Base-by-base conservation (phyloP, 2,888 invertebrate species). In the Homarus gammarus region DNA sequence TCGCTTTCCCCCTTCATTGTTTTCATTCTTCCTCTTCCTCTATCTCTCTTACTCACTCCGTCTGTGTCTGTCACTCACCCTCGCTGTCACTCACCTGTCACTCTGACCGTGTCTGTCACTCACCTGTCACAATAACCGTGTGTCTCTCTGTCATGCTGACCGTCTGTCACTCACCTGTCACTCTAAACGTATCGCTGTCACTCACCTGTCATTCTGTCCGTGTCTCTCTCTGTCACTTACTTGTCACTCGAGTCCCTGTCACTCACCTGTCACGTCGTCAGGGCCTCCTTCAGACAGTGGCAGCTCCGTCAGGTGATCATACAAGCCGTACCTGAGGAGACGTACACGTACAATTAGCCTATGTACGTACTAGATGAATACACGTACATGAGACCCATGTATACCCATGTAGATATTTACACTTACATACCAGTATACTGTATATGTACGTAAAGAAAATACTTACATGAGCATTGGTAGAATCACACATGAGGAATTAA, bases 201-300 rank as follows among this genome's bases (percentile, higher is more conserved):
- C 56, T 56, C 12, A 56, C 56, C 18, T 18, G 12, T 56, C 56
- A 15, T 18, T 18, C 38, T 38, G 22, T 72, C 5, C 22, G 1
- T 22, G 31, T 72, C 72, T 38, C 72, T 72, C 0, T n/a, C 31
- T 22, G 22, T 31, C 27, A 10, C 31, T 1, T 72, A 12, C 33
- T 72, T 18, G 22, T 64, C 3, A 64, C 64, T n/a, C n/a, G n/a
- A n/a, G n/a, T n/a, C n/a, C n/a, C n/a, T n/a, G n/a, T n/a, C n/a
- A 36, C 86, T 68, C 38, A 87, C 87, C 87, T 79, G 78, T 70
- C 8, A 81, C 33, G 81, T 87, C 87, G 38, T 87, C 87, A n/a
- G 72, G 36, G 2, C 51, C 33, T 15, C 73, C 70, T 22, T 87
- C 87, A 38, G 81, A 49, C 8, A 87, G 70, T 2, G 87, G 87